Percentiles rank a stretch among this genome's conserved stretches.
Conservation (phyloP, 2,113 vertebrate genomes). For the Colistium nudipinnis region DNA sequence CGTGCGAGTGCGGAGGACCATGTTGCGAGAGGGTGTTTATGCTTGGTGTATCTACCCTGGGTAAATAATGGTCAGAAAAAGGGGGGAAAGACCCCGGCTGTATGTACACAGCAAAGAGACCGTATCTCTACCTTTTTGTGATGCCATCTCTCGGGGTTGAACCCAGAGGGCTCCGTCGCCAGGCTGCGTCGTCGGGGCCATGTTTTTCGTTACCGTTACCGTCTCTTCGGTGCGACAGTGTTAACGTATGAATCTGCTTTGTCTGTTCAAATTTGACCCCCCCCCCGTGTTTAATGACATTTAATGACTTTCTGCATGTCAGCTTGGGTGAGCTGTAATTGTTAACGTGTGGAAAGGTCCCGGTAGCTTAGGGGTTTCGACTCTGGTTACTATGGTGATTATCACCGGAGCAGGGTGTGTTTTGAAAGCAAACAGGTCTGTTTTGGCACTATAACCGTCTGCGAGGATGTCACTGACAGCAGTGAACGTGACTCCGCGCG, state of each 20-base stretch:
- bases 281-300: conserved; percentile 37
- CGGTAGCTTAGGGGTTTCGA: conserved; percentile 42
- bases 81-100: conserved; percentile 1
- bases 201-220: conserved; percentile 18
- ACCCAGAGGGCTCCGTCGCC: neutral
- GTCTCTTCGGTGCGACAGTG: conserved; percentile 16
- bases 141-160: conserved; percentile 3
- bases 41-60: neutral
- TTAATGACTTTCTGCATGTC: conserved; percentile 13
- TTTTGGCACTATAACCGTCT: conserved; percentile 66
- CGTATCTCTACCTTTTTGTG: conserved; percentile 42
- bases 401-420: conserved; percentile 73
- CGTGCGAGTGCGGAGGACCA: neutral
- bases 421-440: conserved; percentile 81
- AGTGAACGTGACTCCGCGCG: neutral
- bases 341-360: conserved; percentile 51
- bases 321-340: conserved; percentile 35
- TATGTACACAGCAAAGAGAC: conserved; percentile 23
- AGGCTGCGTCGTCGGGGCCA: conserved; percentile 42
- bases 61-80: conserved; percentile 14
- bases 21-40: neutral
- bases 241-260: conserved; percentile 46
- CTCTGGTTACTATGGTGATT: conserved; percentile 76
- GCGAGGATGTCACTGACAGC: conserved; percentile 40
- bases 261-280: conserved; percentile 44